A percentile compares a stretch with the other conserved stretches of the same genome.
Conservation (phyloP, 2,797 vertebrate species). For the Heterohyrax brucei region DNA sequence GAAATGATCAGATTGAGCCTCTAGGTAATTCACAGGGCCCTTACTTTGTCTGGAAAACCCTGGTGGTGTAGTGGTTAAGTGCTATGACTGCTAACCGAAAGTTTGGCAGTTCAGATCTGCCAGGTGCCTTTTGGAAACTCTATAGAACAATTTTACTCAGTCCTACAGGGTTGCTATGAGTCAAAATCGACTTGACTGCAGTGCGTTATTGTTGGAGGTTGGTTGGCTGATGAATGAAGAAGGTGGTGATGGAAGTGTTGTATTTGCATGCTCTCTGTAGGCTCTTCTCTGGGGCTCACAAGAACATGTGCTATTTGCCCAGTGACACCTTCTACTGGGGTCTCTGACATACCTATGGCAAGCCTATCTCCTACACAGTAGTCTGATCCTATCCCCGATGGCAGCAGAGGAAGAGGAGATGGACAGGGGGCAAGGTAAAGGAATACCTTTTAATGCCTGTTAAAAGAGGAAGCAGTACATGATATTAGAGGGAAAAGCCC, state of each 20-base stretch:
- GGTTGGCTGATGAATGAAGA: neutral
- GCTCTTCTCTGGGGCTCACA: neutral
- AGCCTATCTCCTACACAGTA: neutral
- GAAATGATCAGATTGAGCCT: neutral
- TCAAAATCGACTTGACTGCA: too few species aligned
- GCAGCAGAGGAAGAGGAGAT: neutral
- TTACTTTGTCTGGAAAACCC: neutral
- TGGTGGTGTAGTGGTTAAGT: too few species aligned
- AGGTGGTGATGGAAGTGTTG: accelerated
- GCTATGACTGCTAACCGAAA: too few species aligned
- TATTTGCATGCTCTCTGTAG: accelerated
- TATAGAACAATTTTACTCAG: too few species aligned
- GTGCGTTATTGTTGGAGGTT: neutral
- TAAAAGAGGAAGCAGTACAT: neutral
- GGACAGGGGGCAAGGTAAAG: neutral
- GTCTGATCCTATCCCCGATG: neutral
- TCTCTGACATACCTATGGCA: neutral
- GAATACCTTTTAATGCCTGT: neutral
- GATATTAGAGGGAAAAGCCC: neutral
- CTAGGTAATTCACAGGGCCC: neutral
- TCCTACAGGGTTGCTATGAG: too few species aligned
- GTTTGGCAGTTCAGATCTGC: too few species aligned
- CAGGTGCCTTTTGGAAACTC: too few species aligned
- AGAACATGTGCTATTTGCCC: neutral
- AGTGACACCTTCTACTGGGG: neutral